Evolutionary conservation across 2,797 vertebrate species (phyloP), one percentile per base, ranked within the genome.

Genomic region (Mus minutoides): DNA sequence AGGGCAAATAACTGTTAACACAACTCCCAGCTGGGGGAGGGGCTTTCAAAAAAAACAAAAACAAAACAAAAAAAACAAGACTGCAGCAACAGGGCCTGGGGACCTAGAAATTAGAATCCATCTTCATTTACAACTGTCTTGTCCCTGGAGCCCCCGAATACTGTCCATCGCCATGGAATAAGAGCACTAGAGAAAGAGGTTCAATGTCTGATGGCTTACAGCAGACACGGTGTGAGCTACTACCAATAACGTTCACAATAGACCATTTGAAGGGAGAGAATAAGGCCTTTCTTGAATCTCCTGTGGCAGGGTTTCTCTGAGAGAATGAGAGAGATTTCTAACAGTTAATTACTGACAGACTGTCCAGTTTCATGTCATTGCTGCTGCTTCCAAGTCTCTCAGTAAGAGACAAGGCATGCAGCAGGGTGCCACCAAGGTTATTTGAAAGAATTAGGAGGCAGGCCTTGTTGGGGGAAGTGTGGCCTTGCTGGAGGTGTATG

Each of bases 1-100:
- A 88, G 84, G 77, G 97, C 86, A 96, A 93, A n/a, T 95, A 86
- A 95, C 90, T 95, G n/a, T 67, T 90, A 95, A 96, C 77, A 82
- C 83, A 76, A 76, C 80, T 97, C 84, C 82, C 52, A 24, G 83
- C 43, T 37, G 34, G 4, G 4, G 88, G 84, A 54, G 97, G 71
- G 40, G 79, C 90, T 96, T 94, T 92, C 89, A 54, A 85, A 96
- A 60, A 24, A 58, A 58, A 24, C 22, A 52, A 12, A 54, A 85
- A 96, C 26, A 24, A 58, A 58, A 24, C 22, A 52, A 12, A 67
- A 78, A 49, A 54, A 54, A 54, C 13, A 54, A 16, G 67, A 78
- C n/a, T 80, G 1, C 71, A 43, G 54, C 92, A 58, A 60, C 46
- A 1, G 8, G 40, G 78, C n/a, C 54, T 80, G 34, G 29, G 85